These are phyloP conservation scores for Crotalus tigris DNA, from an alignment of 2,113 vertebrate species.

Conservation along the genomic window DNA sequence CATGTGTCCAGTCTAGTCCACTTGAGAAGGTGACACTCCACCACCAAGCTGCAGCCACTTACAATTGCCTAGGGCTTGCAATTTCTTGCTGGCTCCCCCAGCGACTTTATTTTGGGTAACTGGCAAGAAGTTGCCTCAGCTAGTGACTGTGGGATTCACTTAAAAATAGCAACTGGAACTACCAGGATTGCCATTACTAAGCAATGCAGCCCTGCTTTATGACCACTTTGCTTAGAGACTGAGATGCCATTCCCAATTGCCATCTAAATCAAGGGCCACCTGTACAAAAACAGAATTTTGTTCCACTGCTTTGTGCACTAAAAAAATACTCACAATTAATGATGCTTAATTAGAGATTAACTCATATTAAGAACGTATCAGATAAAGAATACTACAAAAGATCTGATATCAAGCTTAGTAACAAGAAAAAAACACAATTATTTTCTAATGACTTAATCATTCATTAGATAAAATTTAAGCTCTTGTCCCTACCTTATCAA, in stretches of 20 bases:
- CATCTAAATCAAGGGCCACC: background rate
- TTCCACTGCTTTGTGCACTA: background rate
- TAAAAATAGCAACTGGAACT: background rate
- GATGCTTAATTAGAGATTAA: background rate
- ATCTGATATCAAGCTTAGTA: constrained; percentile 18
- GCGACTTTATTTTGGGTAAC: background rate
- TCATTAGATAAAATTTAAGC: constrained; percentile 39
- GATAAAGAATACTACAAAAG: constrained; percentile 18
- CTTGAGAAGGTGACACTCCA: background rate
- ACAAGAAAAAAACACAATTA: constrained; percentile 12
- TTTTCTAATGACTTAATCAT: background rate
- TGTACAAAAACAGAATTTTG: background rate
- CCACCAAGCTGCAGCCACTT: background rate
- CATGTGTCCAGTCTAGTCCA: background rate
- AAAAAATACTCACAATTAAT: background rate
- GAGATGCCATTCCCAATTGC: background rate
- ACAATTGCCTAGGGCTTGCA: background rate
- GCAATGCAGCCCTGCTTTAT: background rate
- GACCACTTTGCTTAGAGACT: background rate
- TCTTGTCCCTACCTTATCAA: constrained; percentile 78
- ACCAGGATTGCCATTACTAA: background rate
- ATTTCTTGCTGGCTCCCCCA: background rate
- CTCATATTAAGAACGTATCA: background rate
- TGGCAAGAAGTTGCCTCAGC: background rate
- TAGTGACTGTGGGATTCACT: background rate